phyloP scores from a whole-genome alignment of 2,888 invertebrate species.

The Phortica magna region DNA sequence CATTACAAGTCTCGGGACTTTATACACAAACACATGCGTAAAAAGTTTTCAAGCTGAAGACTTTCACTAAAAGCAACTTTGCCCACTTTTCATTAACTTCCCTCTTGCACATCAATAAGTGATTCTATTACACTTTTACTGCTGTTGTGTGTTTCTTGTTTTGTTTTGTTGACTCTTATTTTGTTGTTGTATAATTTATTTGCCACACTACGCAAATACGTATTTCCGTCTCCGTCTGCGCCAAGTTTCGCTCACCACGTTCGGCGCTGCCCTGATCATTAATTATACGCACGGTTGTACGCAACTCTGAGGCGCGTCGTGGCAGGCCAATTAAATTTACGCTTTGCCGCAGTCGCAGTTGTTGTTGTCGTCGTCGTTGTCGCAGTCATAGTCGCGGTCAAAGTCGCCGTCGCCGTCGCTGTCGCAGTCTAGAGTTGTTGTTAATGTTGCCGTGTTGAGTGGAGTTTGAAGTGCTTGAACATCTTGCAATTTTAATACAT shows the following conservation, averaged over 20 bases:
- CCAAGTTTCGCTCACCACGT: background rate
- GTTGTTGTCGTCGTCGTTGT: background rate
- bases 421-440: background rate
- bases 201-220: background rate
- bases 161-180: background rate
- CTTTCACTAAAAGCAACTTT: no score
- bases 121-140: no score
- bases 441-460: background rate
- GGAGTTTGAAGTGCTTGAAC: slow-evolving; percentile 21
- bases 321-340: slow-evolving; percentile 65
- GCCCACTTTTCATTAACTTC: no score
- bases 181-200: background rate
- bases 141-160: background rate
- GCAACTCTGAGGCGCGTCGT: slow-evolving; percentile 39
- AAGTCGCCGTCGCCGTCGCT: background rate
- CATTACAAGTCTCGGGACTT: no score
- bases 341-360: slow-evolving; percentile 43
- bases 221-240: background rate
- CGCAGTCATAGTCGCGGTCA: slow-evolving; percentile 23
- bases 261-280: slow-evolving; percentile 54
- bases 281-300: slow-evolving; percentile 63
- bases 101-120: no score
- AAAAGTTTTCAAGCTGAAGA: no score
- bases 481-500: slow-evolving; percentile 69
- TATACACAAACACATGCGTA: no score